Evolutionary conservation across 2,888 invertebrate species (phyloP), one percentile per base, ranked within the genome.

Genomic region (Sinohyriopsis cumingii): DNA sequence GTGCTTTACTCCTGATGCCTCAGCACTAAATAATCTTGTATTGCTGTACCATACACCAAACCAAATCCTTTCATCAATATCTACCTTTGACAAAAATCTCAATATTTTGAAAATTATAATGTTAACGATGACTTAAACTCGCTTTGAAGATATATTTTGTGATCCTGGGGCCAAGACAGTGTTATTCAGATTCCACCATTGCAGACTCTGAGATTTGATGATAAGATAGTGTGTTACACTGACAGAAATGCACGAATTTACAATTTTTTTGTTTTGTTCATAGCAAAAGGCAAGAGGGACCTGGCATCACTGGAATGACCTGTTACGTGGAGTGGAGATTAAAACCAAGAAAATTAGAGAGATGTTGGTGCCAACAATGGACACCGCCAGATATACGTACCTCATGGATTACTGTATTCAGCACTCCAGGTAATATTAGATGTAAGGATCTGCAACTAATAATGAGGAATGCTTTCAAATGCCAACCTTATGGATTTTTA

Each of bases 221-320:
- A 18, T 3, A 12, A 22, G 59, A 59, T 59, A 24, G 9, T 24
- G 18, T 19, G 4, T 59, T 18, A 22, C 24, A 59, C 18, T 59
- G 22, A 22, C 24, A 24, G 12, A 59, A 20, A 45, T 22, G 25
- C 63, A 20, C 19, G 5, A 63, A 19, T 33, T 33, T 7, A 33
- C 18, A 45, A 57, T 55, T n/a, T 4, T 64, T 28, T 5, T 59
- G 61, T 19, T 61, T 33, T 74, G 28, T 55, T 67, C 75, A 3
- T 70, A 91, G 88, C 95, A 93, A 85, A 95, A 94, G 89, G 93
- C 94, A 59, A 94, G 95, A 88, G 97, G 97, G 0, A 92, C 92
- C 64, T 98, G 97, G 97, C 95, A 95, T 86, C 93, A 93, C 67
- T 97, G 95, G 94, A 93, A 93, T 2, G 97, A 97, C 69, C 87